Base-by-base conservation (phyloP, 1,140 invertebrate species). In the Polypedilum vanderplanki region DNA sequence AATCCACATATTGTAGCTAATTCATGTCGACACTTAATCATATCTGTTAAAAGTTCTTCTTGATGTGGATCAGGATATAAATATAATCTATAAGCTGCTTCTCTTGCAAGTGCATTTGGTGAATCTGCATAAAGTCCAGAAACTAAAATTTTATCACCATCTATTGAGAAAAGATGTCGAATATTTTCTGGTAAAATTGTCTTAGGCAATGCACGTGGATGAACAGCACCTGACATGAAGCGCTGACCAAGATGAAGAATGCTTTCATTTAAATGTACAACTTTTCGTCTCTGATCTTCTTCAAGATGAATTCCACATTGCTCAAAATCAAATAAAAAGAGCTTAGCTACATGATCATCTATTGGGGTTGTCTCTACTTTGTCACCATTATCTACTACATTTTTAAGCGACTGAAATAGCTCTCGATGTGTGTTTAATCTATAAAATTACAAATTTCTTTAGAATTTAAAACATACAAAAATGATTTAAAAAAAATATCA, bases 291-390 rank as follows among this genome's bases (percentile, higher is more conserved):
- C 77, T 91, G 86, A 3, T 85, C 81, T 77, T 96, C 91, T n/a
- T 90, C 87, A 74, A 99, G 85, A 83, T 98, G 96, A 77, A 98
- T 98, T 7, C 96, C 97, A 84, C 92, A 92, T 83, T 98, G 95
- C 82, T 98, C 96, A 85, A 98, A 98, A 82, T 99, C 97, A 84
- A 96, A 95, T 41, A 97, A 83, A 85, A 98, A 98, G 74, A 99
- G 83, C 79, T 91, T 86, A 1, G 90, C 90, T 3, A 99, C 91
- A 83, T 97, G 91, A 73, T 90, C 81, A 81, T 99, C 97, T 1
- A 93, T 88, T 0, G 87, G 87, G 74, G 87, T 89, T 7, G 88
- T 92, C 57, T 86, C 81, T 17, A 88, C 17, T 41, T 86, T 83
- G 80, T 98, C 95, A 10, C 91, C 92, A 18, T 88, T 82, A 73